Evolutionary conservation across 2,888 invertebrate genomes (phyloP), one percentile per base, ranked within the genome.

Genomic region (Drosophila cracens): DNA sequence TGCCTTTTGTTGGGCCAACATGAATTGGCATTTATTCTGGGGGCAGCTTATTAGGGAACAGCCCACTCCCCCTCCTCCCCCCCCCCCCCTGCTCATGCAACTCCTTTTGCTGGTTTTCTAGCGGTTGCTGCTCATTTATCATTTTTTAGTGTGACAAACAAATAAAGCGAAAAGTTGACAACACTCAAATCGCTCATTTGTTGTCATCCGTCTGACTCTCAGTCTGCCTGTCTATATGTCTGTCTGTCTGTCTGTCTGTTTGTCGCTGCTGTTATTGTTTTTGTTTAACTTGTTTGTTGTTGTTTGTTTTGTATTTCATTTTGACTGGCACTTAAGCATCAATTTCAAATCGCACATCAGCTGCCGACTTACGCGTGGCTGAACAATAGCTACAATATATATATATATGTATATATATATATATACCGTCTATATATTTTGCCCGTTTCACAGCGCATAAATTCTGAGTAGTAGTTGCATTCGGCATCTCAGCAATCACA

Each of bases 271-370:
- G 70, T 71, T 66, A 67, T 64, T 13, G 40, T 33, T 53, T 33
- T 58, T 40, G 16, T 25, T 16, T 25, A 16, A 25, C 8, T 16
- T 16, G 46, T 25, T 56, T 60, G 51, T 53, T 62, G 13, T 34
- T 31, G 52, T 34, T 61, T 59, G 29, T 59, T 36, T 71, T 73
- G 73, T 72, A 68, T 76, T 74, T 69, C 68, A 57, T 82, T 82
- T 86, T 74, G 83, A 80, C 77, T 83, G 83, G 43, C 83, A 80
- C 78, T 88, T 84, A 86, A 83, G 79, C 89, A 74, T 81, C 83
- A 70, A 88, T 82, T 88, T 79, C 64, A 59, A 85, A 79, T 79
- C 82, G 71, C 73, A 79, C 82, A 82, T 77, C 72, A 79, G 83
- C 86, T 83, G 81, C 83, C 76, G 83, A 72, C 73, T 84, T 88